Evolutionary conservation across 2,888 invertebrate species (phyloP).

Genomic region (Nemotelus nigrinus): DNA sequence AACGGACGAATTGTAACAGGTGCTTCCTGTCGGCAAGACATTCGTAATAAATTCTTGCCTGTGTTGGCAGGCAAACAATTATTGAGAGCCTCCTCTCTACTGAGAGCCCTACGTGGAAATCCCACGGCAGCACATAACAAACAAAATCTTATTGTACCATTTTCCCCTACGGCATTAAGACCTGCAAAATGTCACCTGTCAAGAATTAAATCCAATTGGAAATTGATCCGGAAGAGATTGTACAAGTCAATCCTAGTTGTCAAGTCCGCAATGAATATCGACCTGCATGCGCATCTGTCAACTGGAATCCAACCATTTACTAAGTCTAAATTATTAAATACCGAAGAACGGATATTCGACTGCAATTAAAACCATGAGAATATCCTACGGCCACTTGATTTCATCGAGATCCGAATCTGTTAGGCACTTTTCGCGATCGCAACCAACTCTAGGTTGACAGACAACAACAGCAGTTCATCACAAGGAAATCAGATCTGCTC

Average conservation of each 20-base stretch:
- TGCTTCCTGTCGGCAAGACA: too few relatives aligned
- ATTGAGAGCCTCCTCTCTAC: too few relatives aligned
- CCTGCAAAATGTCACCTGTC: conserved; percentile 13
- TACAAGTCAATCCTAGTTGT: not conserved
- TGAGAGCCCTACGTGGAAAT: too few relatives aligned
- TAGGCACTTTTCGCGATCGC: conserved; percentile 6
- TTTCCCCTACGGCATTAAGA: not conserved
- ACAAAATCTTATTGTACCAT: too few relatives aligned
- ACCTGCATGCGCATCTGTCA: not conserved
- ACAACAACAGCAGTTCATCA: conserved; percentile 12
- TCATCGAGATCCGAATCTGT: not conserved
- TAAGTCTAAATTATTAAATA: too few relatives aligned
- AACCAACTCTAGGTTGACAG: conserved; percentile 15
- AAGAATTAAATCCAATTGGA: conserved; percentile 20
- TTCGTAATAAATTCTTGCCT: too few relatives aligned
- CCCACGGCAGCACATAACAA: too few relatives aligned
- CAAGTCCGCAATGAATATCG: not conserved
- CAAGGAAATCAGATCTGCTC: not conserved
- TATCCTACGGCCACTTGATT: not conserved
- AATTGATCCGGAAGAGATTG: conserved; percentile 1
- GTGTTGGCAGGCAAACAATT: too few relatives aligned
- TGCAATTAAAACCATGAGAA: not conserved
- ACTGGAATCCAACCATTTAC: not conserved
- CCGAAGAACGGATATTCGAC: not conserved
- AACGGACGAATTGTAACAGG: too few relatives aligned